phyloP scores from a whole-genome alignment of 2,888 invertebrate genomes.

The Hemithea aestivaria region DNA sequence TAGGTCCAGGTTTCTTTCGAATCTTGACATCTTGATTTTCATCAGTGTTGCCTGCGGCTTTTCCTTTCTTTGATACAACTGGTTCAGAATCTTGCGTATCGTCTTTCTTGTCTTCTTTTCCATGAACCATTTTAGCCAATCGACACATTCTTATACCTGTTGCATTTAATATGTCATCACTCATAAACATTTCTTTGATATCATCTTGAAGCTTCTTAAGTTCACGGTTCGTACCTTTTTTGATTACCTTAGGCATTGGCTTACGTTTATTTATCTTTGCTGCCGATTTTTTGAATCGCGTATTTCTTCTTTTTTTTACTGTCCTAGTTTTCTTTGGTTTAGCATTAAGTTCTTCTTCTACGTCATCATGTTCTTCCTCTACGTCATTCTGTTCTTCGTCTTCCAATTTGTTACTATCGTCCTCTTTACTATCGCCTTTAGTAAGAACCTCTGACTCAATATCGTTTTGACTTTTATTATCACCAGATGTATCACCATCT shows the following conservation, averaged over 20 bases:
- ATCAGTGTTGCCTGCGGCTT: constrained; percentile 29
- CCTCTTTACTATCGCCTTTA: background rate
- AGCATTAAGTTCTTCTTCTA: background rate
- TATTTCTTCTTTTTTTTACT: constrained; percentile 8
- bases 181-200: constrained; percentile 84
- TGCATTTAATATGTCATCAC: constrained; percentile 79
- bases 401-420: no score
- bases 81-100: constrained; percentile 33
- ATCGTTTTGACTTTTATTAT: background rate
- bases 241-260: no score
- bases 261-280: background rate
- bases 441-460: no score
- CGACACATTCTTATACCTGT: constrained; percentile 83
- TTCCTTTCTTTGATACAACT: constrained; percentile 49
- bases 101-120: constrained; percentile 41
- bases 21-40: constrained; percentile 30
- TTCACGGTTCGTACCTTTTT: constrained; percentile 48
- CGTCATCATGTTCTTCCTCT: constrained; percentile 2
- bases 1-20: constrained; percentile 46
- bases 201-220: constrained; percentile 83
- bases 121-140: constrained; percentile 72
- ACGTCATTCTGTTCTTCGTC: constrained; percentile 1
- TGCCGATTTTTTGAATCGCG: no score
- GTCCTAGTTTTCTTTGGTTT: background rate
- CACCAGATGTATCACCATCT: no score